Conservation (phyloP, 2,797 vertebrate species). For the Picus viridis region DNA sequence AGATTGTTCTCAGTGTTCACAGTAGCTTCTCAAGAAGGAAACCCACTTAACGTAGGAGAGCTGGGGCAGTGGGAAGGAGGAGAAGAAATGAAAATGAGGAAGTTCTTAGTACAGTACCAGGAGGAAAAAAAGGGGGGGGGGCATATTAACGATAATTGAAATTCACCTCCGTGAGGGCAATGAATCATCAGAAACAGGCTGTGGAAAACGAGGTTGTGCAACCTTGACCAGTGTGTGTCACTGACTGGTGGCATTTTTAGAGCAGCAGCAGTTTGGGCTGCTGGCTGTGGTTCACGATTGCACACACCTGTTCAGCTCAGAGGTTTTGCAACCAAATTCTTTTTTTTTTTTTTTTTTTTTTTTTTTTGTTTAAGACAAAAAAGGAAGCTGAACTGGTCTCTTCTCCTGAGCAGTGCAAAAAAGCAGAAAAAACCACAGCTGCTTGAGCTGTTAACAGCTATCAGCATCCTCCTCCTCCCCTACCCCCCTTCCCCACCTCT, state of each 20-base stretch:
- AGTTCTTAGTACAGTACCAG: constrained; percentile 71
- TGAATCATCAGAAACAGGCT: constrained; percentile 85
- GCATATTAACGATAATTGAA: constrained; percentile 79
- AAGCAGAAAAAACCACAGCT: constrained; percentile 80
- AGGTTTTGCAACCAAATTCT: constrained; percentile 83
- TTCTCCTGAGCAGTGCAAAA: constrained; percentile 82
- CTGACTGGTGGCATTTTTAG: constrained; percentile 83
- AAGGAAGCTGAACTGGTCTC: constrained; percentile 83
- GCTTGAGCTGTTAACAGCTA: constrained; percentile 87
- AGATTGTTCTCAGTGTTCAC: neutral
- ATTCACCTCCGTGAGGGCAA: constrained; percentile 81
- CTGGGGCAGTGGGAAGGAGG: neutral
- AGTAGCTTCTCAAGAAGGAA: neutral
- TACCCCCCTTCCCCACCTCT: too few species aligned
- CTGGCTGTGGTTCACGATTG: constrained; percentile 83
- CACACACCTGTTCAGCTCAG: constrained; percentile 86
- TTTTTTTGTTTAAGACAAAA: neutral
- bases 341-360: too few species aligned
- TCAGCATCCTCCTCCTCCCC: constrained; percentile 70
- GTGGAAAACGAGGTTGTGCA: constrained; percentile 88
- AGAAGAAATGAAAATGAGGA: constrained; percentile 76
- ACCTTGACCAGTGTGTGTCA: constrained; percentile 84
- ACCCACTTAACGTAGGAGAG: neutral
- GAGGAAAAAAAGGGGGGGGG: constrained; percentile 42
- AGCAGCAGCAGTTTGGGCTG: constrained; percentile 84